phyloP scores from a whole-genome alignment of 2,888 invertebrate species.

The Julus scanicus region DNA sequence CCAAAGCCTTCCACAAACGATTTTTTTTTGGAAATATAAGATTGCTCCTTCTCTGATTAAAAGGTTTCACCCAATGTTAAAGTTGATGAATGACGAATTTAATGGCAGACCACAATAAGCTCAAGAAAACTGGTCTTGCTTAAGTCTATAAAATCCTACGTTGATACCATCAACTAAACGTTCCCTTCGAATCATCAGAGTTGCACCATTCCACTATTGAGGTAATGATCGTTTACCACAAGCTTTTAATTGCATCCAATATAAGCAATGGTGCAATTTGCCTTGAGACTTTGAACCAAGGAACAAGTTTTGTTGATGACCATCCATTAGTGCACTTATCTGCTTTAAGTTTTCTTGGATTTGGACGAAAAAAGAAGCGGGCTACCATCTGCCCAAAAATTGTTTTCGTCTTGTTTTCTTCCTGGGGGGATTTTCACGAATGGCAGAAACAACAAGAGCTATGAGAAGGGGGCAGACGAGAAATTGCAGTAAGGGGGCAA shows the following conservation, averaged over 20 bases:
- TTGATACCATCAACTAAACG: no score
- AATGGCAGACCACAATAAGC: no score
- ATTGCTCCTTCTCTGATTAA: no score
- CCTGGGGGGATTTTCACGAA: not conserved
- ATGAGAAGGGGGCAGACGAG: not conserved
- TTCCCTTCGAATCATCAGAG: not conserved
- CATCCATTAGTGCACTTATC: not conserved
- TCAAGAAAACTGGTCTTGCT: not conserved
- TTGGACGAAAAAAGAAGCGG: not conserved
- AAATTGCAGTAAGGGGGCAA: constrained; percentile 1
- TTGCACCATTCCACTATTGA: not conserved
- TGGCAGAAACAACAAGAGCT: not conserved
- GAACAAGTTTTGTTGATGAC: not conserved
- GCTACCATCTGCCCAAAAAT: constrained; percentile 41
- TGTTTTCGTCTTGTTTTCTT: constrained; percentile 25
- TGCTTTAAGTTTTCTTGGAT: not conserved
- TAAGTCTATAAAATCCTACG: not conserved
- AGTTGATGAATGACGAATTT: no score
- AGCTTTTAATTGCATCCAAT: not conserved
- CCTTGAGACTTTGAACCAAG: not conserved
- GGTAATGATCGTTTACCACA: not conserved
- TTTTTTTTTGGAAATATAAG: no score
- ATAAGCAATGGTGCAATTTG: not conserved
- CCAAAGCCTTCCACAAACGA: no score
- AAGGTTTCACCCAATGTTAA: no score